Conservation (phyloP, 2,113 vertebrate species). For the Lipophrys pholis region DNA sequence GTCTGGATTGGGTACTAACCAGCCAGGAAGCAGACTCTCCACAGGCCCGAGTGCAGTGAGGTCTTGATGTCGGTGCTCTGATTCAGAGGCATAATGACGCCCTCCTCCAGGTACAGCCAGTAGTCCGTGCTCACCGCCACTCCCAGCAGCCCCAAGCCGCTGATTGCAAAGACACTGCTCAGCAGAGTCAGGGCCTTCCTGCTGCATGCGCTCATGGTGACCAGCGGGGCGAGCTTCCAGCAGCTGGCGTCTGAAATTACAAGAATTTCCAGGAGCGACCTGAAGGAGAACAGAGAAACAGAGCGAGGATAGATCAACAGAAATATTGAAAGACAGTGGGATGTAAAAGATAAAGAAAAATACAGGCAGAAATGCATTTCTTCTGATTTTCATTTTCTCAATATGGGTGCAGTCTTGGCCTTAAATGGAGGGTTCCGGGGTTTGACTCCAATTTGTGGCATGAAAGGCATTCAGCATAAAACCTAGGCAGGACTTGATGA, state of each 20-base stretch:
- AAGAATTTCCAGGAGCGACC: conserved; percentile 13
- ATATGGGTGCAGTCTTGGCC: no score
- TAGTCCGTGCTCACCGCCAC: conserved; percentile 93
- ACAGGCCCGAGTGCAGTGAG: conserved; percentile 91
- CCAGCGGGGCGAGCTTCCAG: conserved; percentile 10
- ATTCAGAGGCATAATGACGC: conserved; percentile 89
- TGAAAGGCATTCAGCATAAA: no score
- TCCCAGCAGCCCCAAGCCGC: conserved; percentile 89
- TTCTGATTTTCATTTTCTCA: no score
- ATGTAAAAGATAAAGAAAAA: not conserved
- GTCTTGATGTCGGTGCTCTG: conserved; percentile 88
- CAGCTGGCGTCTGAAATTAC: conserved; percentile 1
- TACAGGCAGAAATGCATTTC: no score
- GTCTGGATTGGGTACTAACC: conserved; percentile 61
- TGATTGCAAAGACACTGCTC: conserved; percentile 92
- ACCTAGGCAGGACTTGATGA: no score
- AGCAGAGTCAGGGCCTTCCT: conserved; percentile 92
- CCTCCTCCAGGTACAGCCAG: conserved; percentile 95
- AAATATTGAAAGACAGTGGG: not conserved
- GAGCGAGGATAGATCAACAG: not conserved
- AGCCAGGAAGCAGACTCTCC: conserved; percentile 92
- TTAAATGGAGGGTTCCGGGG: no score
- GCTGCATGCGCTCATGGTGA: conserved; percentile 87
- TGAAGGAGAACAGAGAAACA: conserved; percentile 11
- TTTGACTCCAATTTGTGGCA: no score